Evolutionary conservation across 2,113 vertebrate species (phyloP).

Genomic region (Penelope pileata): DNA sequence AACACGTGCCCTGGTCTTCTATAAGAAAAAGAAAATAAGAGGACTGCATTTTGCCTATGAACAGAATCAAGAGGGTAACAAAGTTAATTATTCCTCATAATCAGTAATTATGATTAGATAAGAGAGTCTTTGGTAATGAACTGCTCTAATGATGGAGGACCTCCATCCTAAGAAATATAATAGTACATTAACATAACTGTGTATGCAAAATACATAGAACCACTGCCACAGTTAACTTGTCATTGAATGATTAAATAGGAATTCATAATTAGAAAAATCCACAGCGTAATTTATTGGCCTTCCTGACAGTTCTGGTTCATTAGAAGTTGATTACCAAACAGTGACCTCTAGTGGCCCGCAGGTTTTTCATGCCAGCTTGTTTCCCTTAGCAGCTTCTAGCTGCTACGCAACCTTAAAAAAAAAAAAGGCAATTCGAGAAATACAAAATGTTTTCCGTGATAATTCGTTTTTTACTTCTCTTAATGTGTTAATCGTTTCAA

Average conservation of each 20-base stretch:
- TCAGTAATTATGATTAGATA: constrained; percentile 94
- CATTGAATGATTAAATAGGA: constrained; percentile 96
- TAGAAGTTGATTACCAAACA: constrained; percentile 91
- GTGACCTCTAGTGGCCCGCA: constrained; percentile 89
- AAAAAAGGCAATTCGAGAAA: background rate
- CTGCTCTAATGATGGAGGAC: constrained; percentile 87
- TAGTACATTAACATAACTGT: constrained; percentile 88
- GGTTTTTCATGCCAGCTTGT: constrained; percentile 32
- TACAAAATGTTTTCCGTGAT: constrained; percentile 3
- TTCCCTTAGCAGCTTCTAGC: background rate
- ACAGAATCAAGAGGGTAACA: constrained; percentile 74
- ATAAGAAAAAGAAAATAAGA: background rate
- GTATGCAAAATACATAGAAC: constrained; percentile 82
- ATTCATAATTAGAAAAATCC: constrained; percentile 94
- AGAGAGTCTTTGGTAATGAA: constrained; percentile 85
- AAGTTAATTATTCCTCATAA: constrained; percentile 92
- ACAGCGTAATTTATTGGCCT: constrained; percentile 90
- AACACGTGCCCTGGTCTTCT: background rate
- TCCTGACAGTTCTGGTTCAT: constrained; percentile 90
- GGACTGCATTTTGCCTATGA: constrained; percentile 51
- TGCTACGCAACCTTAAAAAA: background rate
- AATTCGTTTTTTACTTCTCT: background rate
- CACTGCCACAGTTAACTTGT: constrained; percentile 83
- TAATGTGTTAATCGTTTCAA: background rate
- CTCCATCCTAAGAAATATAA: constrained; percentile 83